A percentile compares a stretch with the other conserved stretches of the same genome.
Conservation (phyloP, 1,140 invertebrate genomes). For the Drosophila malerkotliana region DNA sequence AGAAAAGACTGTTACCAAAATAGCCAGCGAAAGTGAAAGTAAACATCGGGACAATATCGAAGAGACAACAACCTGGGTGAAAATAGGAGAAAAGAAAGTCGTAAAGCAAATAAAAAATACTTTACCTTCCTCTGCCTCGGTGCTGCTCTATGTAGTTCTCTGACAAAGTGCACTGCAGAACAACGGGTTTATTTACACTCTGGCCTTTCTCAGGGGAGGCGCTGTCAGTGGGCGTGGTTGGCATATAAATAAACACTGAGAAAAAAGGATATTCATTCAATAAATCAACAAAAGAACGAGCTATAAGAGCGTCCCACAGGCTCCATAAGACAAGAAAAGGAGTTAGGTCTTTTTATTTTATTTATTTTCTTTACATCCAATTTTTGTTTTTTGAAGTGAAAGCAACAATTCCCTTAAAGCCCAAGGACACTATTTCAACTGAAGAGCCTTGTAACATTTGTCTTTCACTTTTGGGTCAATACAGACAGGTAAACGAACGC, state of each 20-base stretch:
- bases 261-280: not conserved
- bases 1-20: slow-evolving; percentile 20
- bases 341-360: no score
- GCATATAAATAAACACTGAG: slow-evolving; percentile 2
- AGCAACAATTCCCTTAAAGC: not conserved
- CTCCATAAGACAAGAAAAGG: no score
- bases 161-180: slow-evolving; percentile 47
- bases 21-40: slow-evolving; percentile 37
- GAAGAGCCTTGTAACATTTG: slow-evolving; percentile 18
- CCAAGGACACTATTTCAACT: not conserved
- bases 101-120: slow-evolving; percentile 37
- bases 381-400: not conserved
- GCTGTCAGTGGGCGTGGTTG: slow-evolving; percentile 16
- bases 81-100: slow-evolving; percentile 8
- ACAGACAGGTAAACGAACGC: slow-evolving; percentile 37
- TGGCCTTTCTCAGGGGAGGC: slow-evolving; percentile 5
- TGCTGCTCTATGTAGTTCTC: slow-evolving; percentile 8
- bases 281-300: no score
- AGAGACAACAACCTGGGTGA: slow-evolving; percentile 3
- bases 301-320: no score
- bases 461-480: slow-evolving; percentile 42
- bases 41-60: slow-evolving; percentile 33
- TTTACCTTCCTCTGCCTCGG: slow-evolving; percentile 17
- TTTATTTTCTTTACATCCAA: no score
- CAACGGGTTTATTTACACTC: slow-evolving; percentile 54